Percentiles rank a stretch among this genome's conserved stretches.
Evolutionary conservation across 2,113 vertebrate species (phyloP).

Genomic region (Brachyhypopomus gauderio): DNA sequence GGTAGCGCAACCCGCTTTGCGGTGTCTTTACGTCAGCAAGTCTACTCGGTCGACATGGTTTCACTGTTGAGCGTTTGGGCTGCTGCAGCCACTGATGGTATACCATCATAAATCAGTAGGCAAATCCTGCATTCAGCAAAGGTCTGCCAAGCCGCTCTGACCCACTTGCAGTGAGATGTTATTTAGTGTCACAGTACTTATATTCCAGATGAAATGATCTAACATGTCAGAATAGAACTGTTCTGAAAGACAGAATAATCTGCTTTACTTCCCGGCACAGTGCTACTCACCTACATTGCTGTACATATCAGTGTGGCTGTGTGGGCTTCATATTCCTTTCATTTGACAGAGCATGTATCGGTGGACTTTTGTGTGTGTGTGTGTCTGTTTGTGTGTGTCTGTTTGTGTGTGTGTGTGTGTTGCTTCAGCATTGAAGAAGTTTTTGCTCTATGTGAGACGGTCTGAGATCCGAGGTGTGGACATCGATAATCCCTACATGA

Average conservation of each 20-base stretch:
- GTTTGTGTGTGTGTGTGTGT: background rate
- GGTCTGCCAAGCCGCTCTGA: too few species aligned
- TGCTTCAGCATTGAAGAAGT: slow-evolving; percentile 86
- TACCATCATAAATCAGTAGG: too few species aligned
- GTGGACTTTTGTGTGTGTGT: background rate
- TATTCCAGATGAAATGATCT: background rate
- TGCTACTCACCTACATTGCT: background rate
- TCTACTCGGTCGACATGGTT: background rate
- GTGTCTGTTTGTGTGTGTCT: too few species aligned
- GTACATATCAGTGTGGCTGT: background rate
- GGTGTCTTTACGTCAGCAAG: background rate
- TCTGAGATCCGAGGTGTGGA: slow-evolving; percentile 97
- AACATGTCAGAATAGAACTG: background rate
- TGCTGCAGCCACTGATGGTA: background rate
- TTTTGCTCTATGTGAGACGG: slow-evolving; percentile 89
- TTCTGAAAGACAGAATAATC: background rate
- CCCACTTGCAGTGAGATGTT: too few species aligned
- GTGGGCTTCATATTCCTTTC: background rate
- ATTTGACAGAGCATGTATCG: background rate
- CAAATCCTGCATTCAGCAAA: too few species aligned
- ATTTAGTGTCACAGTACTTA: too few species aligned
- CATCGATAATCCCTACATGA: slow-evolving; percentile 96
- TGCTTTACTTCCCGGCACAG: background rate
- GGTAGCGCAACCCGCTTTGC: background rate
- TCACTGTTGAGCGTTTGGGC: background rate